These are phyloP conservation scores for Ditylenchus dipsaci DNA, from an alignment of 1,140 invertebrate genomes.

Conservation along the genomic window DNA sequence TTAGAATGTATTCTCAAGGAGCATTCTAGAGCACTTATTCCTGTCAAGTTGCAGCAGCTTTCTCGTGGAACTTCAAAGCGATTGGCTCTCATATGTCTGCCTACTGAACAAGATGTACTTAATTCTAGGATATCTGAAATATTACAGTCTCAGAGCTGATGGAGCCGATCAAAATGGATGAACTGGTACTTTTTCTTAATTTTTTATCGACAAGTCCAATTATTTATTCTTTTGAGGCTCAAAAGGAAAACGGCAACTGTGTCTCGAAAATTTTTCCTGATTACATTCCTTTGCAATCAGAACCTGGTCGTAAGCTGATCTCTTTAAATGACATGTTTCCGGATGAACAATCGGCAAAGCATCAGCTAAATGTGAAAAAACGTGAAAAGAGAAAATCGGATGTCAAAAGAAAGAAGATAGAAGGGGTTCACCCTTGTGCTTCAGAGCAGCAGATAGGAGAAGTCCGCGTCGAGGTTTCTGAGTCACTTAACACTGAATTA, in stretches of 20 bases:
- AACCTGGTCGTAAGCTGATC: neutral
- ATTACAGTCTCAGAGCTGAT: no score
- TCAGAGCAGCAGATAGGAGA: neutral
- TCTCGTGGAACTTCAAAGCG: slow-evolving; percentile 19
- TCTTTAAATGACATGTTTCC: slow-evolving; percentile 4
- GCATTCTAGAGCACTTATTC: slow-evolving; percentile 13
- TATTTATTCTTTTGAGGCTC: no score
- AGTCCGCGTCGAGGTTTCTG: neutral
- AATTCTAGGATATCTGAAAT: neutral
- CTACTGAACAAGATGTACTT: slow-evolving; percentile 17
- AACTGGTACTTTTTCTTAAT: no score
- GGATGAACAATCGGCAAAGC: neutral
- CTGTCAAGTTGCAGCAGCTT: slow-evolving; percentile 12
- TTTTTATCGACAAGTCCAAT: no score
- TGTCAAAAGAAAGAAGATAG: neutral
- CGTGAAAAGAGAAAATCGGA: slow-evolving; percentile 4
- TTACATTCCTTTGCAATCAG: neutral
- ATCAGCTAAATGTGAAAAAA: neutral
- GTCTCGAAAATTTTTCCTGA: neutral
- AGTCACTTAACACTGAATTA: neutral
- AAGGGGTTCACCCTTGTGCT: neutral
- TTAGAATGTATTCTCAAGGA: neutral
- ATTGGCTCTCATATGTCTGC: slow-evolving; percentile 24
- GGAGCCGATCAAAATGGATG: no score
- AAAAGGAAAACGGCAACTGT: no score